Evolutionary conservation across 2,888 invertebrate species (phyloP).

Genomic region (Dorcus hopei): DNA sequence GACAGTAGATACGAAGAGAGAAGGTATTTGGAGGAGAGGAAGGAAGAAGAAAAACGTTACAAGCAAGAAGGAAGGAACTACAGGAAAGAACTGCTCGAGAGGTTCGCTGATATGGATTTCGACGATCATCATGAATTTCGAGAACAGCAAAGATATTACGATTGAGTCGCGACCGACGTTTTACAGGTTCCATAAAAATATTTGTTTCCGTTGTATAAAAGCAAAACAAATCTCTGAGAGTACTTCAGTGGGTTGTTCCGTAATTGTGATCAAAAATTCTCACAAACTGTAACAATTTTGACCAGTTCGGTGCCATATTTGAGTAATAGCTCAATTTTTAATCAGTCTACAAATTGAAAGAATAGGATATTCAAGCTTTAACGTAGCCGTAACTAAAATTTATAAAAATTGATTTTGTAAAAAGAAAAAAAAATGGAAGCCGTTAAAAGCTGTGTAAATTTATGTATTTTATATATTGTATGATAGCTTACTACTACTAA

Average conservation of each 20-base stretch:
- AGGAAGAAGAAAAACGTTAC: slow-evolving; percentile 16
- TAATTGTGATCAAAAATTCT: slow-evolving; percentile 39
- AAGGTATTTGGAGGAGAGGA: slow-evolving; percentile 16
- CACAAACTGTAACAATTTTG: slow-evolving; percentile 43
- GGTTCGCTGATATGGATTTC: slow-evolving; percentile 48
- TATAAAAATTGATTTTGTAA: slow-evolving; percentile 43
- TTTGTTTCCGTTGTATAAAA: not conserved
- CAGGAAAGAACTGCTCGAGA: slow-evolving; percentile 45
- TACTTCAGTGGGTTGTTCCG: slow-evolving; percentile 50
- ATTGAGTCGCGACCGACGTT: slow-evolving; percentile 30
- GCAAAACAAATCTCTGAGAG: slow-evolving; percentile 33
- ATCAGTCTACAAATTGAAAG: slow-evolving; percentile 22
- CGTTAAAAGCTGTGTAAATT: slow-evolving; percentile 37
- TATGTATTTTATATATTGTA: slow-evolving; percentile 47
- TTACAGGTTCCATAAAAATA: too few relatives aligned
- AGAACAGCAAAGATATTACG: slow-evolving; percentile 46
- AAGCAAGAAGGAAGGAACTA: slow-evolving; percentile 45
- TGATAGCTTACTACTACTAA: slow-evolving; percentile 36
- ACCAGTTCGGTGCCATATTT: slow-evolving; percentile 52
- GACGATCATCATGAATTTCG: slow-evolving; percentile 46
- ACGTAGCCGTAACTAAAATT: slow-evolving; percentile 42
- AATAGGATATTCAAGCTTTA: slow-evolving; percentile 47
- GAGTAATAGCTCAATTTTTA: slow-evolving; percentile 52
- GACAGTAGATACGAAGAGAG: slow-evolving; percentile 22
- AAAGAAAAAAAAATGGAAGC: slow-evolving; percentile 27